Percentiles rank a stretch among this genome's conserved stretches.
Evolutionary conservation across 2,113 vertebrate genomes (phyloP).

Genomic region (Perca schrenkii): DNA sequence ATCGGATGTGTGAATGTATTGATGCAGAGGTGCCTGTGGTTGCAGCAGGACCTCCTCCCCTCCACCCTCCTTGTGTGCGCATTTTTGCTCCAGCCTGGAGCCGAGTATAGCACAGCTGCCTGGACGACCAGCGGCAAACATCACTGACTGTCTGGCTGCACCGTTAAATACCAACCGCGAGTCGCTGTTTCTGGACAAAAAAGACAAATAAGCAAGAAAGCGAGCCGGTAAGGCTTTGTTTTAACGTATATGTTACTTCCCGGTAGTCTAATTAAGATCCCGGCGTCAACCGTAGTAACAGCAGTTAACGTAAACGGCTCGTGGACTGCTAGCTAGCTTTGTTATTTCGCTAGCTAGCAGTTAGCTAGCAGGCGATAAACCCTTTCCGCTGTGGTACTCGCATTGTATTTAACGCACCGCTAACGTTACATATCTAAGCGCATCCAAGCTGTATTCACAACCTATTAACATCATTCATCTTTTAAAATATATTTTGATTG

Average conservation of each 20-base stretch:
- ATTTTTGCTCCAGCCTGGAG: constrained; percentile 63
- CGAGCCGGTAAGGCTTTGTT: constrained; percentile 33
- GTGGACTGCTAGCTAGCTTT: constrained; percentile 6
- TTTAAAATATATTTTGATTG: background rate
- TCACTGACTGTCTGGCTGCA: background rate
- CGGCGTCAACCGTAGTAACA: constrained; percentile 1
- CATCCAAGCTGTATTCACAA: background rate
- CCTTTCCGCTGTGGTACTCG: background rate
- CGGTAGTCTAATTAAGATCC: background rate
- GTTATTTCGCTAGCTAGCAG: constrained; percentile 45
- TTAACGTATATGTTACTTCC: background rate
- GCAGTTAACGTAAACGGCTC: constrained; percentile 16
- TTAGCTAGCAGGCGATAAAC: constrained; percentile 16
- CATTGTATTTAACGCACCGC: background rate
- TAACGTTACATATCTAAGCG: no score
- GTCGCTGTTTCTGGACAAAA: background rate
- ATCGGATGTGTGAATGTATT: background rate
- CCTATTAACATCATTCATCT: accelerated
- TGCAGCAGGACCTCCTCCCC: constrained; percentile 54
- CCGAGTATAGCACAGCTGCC: constrained; percentile 43
- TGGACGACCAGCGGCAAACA: constrained; percentile 33
- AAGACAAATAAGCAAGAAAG: background rate
- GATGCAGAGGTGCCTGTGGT: constrained; percentile 42
- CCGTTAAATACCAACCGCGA: background rate
- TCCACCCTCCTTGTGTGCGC: constrained; percentile 33